A percentile compares a stretch with the other conserved stretches of the same genome.
Evolutionary conservation across 2,888 invertebrate genomes (phyloP).

Genomic region (Dryadula phaetusa): DNA sequence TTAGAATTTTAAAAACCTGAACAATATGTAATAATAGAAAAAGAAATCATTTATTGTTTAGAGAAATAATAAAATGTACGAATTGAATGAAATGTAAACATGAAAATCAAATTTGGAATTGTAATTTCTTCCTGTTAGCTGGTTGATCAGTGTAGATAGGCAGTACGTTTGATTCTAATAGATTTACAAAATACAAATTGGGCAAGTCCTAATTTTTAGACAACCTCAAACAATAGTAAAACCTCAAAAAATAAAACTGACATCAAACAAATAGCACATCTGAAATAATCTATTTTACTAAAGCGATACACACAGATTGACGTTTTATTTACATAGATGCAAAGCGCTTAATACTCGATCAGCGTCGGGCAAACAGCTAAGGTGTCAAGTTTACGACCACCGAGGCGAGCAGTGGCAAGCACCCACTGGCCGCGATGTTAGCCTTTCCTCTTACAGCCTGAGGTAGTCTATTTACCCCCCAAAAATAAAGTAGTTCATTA

Average conservation of each 20-base stretch:
- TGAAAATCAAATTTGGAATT: too few relatives aligned
- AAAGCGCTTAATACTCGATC: conserved; percentile 47
- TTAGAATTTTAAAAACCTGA: too few relatives aligned
- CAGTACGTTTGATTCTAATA: not conserved
- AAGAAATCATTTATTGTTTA: too few relatives aligned
- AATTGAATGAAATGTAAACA: too few relatives aligned
- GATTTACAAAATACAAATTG: not conserved
- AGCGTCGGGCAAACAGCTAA: conserved; percentile 50
- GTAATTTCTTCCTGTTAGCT: too few relatives aligned
- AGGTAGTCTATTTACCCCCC: conserved; percentile 62
- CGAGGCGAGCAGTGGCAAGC: conserved; percentile 40
- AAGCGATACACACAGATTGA: conserved; percentile 40
- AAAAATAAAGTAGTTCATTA: conserved; percentile 79
- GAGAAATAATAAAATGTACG: too few relatives aligned
- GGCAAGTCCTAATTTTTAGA: not conserved
- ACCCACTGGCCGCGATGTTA: conserved; percentile 54
- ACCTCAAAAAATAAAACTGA: not conserved
- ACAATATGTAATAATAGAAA: too few relatives aligned
- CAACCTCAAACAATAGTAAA: not conserved
- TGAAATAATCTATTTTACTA: conserved; percentile 31
- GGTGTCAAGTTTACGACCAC: conserved; percentile 53
- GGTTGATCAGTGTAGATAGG: too few relatives aligned
- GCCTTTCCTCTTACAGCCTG: conserved; percentile 65
- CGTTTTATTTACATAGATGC: conserved; percentile 43
- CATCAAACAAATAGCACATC: not conserved